Base-by-base conservation (phyloP, 2,888 invertebrate genomes). In the Plagodis pulveraria region DNA sequence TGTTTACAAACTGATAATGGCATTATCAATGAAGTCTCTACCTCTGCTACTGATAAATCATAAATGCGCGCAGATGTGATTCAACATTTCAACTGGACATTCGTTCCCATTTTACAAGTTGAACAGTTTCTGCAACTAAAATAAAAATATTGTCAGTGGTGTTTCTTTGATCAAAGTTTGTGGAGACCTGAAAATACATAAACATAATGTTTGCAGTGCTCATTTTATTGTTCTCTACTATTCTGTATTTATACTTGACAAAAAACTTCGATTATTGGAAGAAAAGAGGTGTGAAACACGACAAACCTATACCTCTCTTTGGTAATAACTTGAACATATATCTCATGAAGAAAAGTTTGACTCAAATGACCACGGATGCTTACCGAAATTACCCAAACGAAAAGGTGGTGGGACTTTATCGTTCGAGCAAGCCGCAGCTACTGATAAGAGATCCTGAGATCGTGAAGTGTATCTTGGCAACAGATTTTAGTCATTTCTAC, bases 381-480 rank as follows among this genome's bases (percentile, higher is more conserved):
- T 84, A 84, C 41, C 72, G 73, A 69, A 81, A 75, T 56, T 82
- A 80, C 58, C 81, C 84, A 0, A 62, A 77, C 0, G 84, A 84
- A 48, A 79, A 70, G 47, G 72, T 80, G 4, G 82, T 84, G 0
- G 84, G 84, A 6, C 76, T 73, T 46, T 81, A 70, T 56, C 68
- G 74, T 6, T 75, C 77, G 0, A 71, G 68, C 5, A 58, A 66
- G 0, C 79, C 79, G 0, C 74, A 76, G 41, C 69, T 84, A 0
- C 64, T 85, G 6, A 73, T 86, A 5, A 67, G 83, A 34, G 85
- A 86, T 56, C 84, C 86, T 5, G 76, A 78, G 6, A 71, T 84
- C 2, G 67, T 77, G 0, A 84, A 81, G 40, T 70, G 72, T 4
- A 72, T 86, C 35, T 55, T 85, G 2, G 54, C 67, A 5, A 77